Base-by-base conservation (phyloP, 2,888 invertebrate genomes). In the Oxyteleia sp. region DNA sequence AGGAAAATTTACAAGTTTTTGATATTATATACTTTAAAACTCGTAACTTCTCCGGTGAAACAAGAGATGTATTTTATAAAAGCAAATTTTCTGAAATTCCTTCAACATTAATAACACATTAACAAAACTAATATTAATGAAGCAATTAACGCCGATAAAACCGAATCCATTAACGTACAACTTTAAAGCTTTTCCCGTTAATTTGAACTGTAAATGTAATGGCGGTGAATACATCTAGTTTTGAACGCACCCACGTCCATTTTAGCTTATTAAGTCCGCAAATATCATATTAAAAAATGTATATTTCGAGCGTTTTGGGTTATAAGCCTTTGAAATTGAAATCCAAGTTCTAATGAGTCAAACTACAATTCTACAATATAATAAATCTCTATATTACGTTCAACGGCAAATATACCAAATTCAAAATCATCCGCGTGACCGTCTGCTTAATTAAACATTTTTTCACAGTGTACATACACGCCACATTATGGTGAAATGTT, bases 311-410 rank as follows among this genome's bases (percentile, higher is more conserved):
- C 23, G 18, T 61, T 72, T 72, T 38, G 20, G 61, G 10, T 61
- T n/a, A 26, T 72, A 72, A 61, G 51, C 63, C 53, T 61, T 63
- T 63, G 43, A 45, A 63, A 72, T 53, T 72, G 63, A 63, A 72
- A 72, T 63, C 51, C 53, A 26, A 63, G 43, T 63, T 72, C 63
- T 53, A 72, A 72, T 72, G 61, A 72, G 63, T 72, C 72, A 63
- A 63, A 43, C 43, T 61, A 53, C 61, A 41, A 47, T 23, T 51
- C 53, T 51, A 63, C 61, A 72, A 63, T 72, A 53, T 63, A 72
- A 72, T 72, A 72, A 72, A 72, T 63, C 63, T 43, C 59, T 18
- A 59, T 11, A 59, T 71, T 49, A 61, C 72, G 72, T 23, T 16
- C 51, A 23, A 4, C 8, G 38, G 51, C 41, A 41, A 16, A 61